Evolutionary conservation across 2,888 invertebrate species (phyloP).

Genomic region (Eristalis pertinax): DNA sequence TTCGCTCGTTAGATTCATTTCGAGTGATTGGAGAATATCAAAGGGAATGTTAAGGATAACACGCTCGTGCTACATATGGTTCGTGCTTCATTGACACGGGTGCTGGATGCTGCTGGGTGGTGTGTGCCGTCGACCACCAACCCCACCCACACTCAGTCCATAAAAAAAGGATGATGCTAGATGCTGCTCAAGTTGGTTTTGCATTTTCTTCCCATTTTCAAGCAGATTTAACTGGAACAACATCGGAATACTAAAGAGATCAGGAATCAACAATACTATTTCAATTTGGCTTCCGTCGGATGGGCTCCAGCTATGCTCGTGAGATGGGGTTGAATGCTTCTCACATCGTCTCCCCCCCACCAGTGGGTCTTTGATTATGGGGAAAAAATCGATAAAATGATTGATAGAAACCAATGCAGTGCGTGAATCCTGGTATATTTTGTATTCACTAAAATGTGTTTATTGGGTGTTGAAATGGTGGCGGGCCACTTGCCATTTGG

Average conservation of each 20-base stretch:
- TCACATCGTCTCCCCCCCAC: neutral
- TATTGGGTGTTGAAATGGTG: neutral
- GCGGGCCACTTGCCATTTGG: neutral
- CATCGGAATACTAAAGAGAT: constrained; percentile 65
- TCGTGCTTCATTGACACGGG: constrained; percentile 12
- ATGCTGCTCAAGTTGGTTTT: constrained; percentile 53
- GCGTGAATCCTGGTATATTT: neutral
- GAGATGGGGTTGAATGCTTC: constrained; percentile 37
- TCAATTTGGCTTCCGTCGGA: constrained; percentile 50
- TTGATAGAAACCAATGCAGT: constrained; percentile 54
- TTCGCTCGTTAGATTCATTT: constrained; percentile 68
- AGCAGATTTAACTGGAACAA: constrained; percentile 71
- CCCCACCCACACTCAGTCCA: constrained; percentile 18
- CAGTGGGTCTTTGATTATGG: constrained; percentile 30
- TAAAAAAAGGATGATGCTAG: constrained; percentile 59
- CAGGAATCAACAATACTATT: constrained; percentile 48
- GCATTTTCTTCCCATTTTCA: constrained; percentile 67
- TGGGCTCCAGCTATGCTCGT: constrained; percentile 22
- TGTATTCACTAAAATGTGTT: neutral
- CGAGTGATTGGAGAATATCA: constrained; percentile 67
- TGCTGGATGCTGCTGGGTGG: neutral
- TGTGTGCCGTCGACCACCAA: neutral
- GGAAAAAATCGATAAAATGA: constrained; percentile 34
- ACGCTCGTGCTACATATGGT: constrained; percentile 18
- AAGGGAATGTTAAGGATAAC: constrained; percentile 50